These are phyloP conservation scores for Conchocele bisecta DNA, from an alignment of 2,888 invertebrate species.

Conservation along the genomic window DNA sequence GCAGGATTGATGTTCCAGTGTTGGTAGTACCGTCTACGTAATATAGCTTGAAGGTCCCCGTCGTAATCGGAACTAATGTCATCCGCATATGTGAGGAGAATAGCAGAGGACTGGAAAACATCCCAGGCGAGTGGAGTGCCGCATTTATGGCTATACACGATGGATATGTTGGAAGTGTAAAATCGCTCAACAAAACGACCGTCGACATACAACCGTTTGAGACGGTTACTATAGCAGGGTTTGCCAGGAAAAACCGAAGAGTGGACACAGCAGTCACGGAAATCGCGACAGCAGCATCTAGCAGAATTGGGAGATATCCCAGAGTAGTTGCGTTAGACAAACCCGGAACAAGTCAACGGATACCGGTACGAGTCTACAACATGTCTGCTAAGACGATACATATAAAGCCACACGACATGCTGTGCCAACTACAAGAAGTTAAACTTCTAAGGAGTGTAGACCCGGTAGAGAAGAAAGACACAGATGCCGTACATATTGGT, in stretches of 20 bases:
- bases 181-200: conserved; percentile 4
- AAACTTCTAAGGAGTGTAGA: conserved; percentile 1
- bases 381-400: conserved; percentile 17
- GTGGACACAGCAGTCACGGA: conserved; percentile 16
- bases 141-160: neutral
- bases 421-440: conserved; percentile 21
- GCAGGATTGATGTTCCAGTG: too few relatives aligned
- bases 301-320: conserved; percentile 1
- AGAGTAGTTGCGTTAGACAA: conserved; percentile 15
- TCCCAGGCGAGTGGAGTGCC: neutral
- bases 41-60: too few relatives aligned
- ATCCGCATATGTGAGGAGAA: neutral
- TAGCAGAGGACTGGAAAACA: neutral
- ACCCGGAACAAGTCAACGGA: conserved; percentile 14
- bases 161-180: conserved; percentile 2
- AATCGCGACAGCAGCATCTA: neutral
- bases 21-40: too few relatives aligned
- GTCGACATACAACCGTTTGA: conserved; percentile 16
- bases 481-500: too few relatives aligned
- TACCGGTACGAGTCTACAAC: conserved; percentile 17
- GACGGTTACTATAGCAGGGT: conserved; percentile 1
- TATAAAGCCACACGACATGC: neutral
- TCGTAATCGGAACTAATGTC: conserved; percentile 3
- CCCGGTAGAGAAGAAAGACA: too few relatives aligned
- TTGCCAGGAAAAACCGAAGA: neutral